Base-by-base conservation (phyloP, 2,797 vertebrate species). In the Neosilurus hyrtlii region DNA sequence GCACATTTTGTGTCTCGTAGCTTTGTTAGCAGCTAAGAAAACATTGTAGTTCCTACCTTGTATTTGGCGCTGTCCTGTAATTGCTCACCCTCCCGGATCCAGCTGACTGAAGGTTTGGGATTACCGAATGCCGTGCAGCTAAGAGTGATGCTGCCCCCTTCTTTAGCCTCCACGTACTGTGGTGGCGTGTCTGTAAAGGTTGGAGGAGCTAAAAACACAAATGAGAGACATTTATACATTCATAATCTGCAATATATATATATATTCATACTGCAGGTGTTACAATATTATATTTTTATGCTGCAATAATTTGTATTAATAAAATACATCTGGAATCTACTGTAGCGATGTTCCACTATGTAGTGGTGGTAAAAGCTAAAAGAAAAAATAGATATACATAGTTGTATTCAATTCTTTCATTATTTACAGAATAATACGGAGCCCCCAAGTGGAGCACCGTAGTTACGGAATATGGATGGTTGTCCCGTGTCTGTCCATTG, bases 51-150 rank as follows among this genome's bases (percentile, higher is more conserved):
- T 20, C 85, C 85, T 10, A 86, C 87, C 86, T 86, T 88, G 52
- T 88, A 88, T 73, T 88, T 86, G 54, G 61, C 56, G 68, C 87
- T 82, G 63, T 85, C 84, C 82, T 81, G 84, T 59, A 88, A 11
- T 0, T 96, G 95, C 73, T 95, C 95, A 87, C 97, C 97, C 87
- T 99, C 97, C 87, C 95, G 94, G 86, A 99, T 95, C 97, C 98
- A 99, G 91, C 96, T 97, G 94, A 99, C 97, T 26, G 95, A 95
- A 82, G 98, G 97, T 92, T 98, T 99, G 85, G 98, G 98, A 92
- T 99, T 99, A 90, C 97, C 98, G 35, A 97, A 96, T 78, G 98
- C 97, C 86, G 96, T 96, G 93, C 98, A 99, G 90, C 95, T 97
- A 88, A 99, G 93, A 89, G 95, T 95, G 88, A 97, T 91, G 75